A percentile compares a stretch with the other conserved stretches of the same genome.
phyloP scores from a whole-genome alignment of 2,888 invertebrate genomes.

The Petrolisthes manimaculis region DNA sequence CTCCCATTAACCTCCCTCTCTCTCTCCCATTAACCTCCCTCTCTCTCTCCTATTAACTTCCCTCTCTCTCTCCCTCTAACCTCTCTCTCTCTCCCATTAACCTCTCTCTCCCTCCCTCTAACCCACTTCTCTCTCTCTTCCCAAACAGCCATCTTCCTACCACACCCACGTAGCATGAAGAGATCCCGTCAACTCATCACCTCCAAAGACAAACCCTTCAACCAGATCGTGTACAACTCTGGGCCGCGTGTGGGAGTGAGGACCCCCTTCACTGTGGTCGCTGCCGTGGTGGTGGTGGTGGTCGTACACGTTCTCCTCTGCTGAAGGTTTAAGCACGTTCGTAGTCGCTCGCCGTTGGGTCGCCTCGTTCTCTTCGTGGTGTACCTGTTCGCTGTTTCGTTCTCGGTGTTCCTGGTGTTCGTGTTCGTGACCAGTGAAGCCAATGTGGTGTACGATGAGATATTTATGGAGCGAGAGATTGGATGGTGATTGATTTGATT shows the following conservation, averaged over 20 bases:
- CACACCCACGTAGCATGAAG: conserved; percentile 19
- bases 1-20: neutral
- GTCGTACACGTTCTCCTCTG: conserved; percentile 41
- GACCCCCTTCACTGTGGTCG: conserved; percentile 26
- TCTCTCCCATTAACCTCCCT: neutral
- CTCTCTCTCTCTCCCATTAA: neutral
- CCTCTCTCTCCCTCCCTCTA: neutral
- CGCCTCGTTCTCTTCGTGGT: conserved; percentile 7
- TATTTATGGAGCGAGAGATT: neutral
- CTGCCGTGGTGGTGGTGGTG: conserved; percentile 32
- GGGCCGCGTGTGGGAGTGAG: neutral
- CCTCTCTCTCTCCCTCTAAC: neutral
- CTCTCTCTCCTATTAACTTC: neutral
- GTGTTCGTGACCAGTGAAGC: conserved; percentile 13
- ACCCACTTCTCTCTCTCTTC: neutral
- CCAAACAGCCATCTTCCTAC: conserved; percentile 34
- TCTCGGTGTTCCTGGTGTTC: conserved; percentile 32
- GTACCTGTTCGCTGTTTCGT: conserved; percentile 12
- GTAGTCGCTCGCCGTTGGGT: conserved; percentile 23
- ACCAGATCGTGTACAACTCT: conserved; percentile 41
- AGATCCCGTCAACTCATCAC: conserved; percentile 24
- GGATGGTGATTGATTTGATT: neutral
- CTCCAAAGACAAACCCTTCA: conserved; percentile 48
- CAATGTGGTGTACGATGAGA: neutral
- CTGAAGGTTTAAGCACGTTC: conserved; percentile 36